Base-by-base conservation (phyloP, 2,888 invertebrate species). In the Caenorhabditis sp. region DNA sequence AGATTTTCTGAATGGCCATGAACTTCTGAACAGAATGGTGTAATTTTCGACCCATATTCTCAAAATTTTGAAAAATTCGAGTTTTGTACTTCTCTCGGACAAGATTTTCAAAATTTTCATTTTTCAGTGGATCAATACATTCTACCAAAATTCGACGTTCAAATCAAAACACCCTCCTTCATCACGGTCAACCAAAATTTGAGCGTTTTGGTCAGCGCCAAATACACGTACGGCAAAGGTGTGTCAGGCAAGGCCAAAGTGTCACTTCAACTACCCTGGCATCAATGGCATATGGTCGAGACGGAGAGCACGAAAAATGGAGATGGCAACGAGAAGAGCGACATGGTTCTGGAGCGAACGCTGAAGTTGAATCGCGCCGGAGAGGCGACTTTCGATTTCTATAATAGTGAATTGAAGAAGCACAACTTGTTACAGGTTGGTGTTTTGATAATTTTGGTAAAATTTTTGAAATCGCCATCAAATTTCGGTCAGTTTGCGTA, bases 81-180 rank as follows among this genome's bases (percentile, higher is more conserved):
- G n/a, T n/a, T 31, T 31, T 31, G 31, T 31, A 31, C 31, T 31
- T 31, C 31, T 31, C 31, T 31, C 31, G 31, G 4, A 31, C 31
- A 31, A 31, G 31, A 31, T 31, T 31, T 31, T 31, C 10, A 6
- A 31, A 31, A 31, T 31, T 31, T 10, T 31, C 26, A 12, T 26
- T 43, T 43, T 43, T 14, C 43, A 43, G 43, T 43, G 10, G 43
- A 43, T 43, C 43, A 43, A 43, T 86, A 84, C 88, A 93, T 97
- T 65, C 89, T 95, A 79, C 97, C 97, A 0, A 95, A 95, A 88
- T 97, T 95, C 89, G 92, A 95, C 86, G 93, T 97, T 69, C 91
- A 91, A 36, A 92, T 97, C 72, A 92, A 93, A 78, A 91, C 94
- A 37, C 93, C 94, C 0, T 91, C 93, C 63, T 94, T 94, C 88